phyloP scores from a whole-genome alignment of 2,113 vertebrate species.

The Campylomormyrus tamandua region DNA sequence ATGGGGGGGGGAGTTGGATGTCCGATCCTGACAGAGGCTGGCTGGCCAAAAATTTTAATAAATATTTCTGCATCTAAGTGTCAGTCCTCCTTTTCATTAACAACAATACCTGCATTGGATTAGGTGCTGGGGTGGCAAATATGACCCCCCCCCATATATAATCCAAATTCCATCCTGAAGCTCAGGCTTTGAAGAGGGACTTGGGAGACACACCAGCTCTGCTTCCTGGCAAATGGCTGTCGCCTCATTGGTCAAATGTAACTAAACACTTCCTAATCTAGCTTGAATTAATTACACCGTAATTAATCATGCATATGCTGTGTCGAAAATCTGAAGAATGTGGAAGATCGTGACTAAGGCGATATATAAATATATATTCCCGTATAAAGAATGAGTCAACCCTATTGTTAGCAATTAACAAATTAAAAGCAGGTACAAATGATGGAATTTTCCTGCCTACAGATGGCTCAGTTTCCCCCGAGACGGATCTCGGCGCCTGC shows the following conservation, averaged over 20 bases:
- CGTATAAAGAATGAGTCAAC: not conserved
- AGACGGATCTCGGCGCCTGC: constrained; percentile 16
- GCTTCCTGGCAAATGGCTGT: not conserved
- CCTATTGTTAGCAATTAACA: constrained; percentile 19
- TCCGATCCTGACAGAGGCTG: no score
- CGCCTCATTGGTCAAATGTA: not conserved
- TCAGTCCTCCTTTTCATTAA: not conserved
- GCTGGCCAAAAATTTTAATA: not conserved
- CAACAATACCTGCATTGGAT: not conserved
- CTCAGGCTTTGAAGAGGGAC: not conserved
- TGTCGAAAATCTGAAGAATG: not conserved
- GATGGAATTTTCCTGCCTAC: constrained; percentile 34
- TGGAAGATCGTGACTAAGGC: not conserved
- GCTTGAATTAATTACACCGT: not conserved
- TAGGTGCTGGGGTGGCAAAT: not conserved
- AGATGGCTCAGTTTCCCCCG: constrained; percentile 30
- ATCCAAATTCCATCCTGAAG: not conserved
- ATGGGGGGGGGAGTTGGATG: no score
- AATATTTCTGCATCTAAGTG: not conserved
- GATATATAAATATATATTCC: constrained; percentile 4
- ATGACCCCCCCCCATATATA: not conserved
- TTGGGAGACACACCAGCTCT: not conserved
- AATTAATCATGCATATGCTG: not conserved
- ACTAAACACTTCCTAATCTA: not conserved
- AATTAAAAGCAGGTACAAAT: constrained; percentile 31